These are phyloP conservation scores for Ophion ventricosus DNA, from an alignment of 2,888 invertebrate genomes.

Conservation along the genomic window DNA sequence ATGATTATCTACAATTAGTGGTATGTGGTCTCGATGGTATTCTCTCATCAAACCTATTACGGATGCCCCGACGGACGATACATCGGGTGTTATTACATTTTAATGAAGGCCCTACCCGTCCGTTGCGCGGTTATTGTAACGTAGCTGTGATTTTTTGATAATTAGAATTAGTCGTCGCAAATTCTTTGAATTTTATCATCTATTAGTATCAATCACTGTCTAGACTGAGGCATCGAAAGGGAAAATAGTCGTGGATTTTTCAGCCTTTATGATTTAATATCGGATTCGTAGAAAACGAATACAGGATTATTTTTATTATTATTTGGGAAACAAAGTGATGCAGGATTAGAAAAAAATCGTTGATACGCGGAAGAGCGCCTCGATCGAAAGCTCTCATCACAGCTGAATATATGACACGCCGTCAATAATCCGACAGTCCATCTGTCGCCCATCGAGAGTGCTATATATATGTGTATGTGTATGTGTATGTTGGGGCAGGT, in stretches of 20 bases:
- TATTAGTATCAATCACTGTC: neutral
- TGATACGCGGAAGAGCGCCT: neutral
- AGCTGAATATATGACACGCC: slow-evolving; percentile 1
- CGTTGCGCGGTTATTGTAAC: neutral
- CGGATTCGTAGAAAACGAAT: neutral
- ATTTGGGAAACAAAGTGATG: neutral
- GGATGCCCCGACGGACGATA: neutral
- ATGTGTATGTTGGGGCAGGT: no score
- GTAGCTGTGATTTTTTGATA: neutral
- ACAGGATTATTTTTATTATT: neutral
- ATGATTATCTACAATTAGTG: neutral
- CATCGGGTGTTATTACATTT: neutral
- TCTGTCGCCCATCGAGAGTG: neutral
- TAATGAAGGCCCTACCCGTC: neutral
- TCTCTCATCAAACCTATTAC: neutral
- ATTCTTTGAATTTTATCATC: neutral
- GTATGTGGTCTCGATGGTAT: neutral
- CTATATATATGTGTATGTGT: no score
- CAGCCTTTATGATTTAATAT: neutral
- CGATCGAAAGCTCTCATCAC: neutral
- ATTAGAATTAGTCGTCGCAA: neutral
- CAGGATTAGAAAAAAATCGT: neutral
- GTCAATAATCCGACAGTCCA: slow-evolving; percentile 45
- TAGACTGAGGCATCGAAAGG: neutral
- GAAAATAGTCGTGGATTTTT: neutral